A percentile compares a stretch with the other conserved stretches of the same genome.
These are phyloP conservation scores for Drosophila miranda DNA, from an alignment of 1,140 invertebrate genomes.

Conservation along the genomic window DNA sequence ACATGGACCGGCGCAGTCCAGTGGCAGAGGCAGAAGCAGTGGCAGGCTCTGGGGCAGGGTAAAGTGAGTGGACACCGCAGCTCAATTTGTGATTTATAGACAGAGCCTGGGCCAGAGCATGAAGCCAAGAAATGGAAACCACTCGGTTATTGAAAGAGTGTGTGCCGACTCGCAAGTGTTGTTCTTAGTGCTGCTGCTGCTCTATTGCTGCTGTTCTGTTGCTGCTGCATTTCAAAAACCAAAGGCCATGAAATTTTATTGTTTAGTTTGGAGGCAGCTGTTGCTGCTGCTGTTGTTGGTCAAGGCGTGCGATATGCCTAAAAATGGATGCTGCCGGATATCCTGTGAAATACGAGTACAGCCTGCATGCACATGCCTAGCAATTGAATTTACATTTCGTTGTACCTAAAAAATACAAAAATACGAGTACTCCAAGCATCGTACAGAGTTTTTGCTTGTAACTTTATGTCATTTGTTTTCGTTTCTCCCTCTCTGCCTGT, in stretches of 20 bases:
- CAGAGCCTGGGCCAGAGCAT: conserved; percentile 13
- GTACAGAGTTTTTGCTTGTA: conserved; percentile 56
- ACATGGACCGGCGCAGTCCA: too few species aligned
- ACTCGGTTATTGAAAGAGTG: conserved; percentile 28
- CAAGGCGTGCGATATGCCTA: conserved; percentile 69
- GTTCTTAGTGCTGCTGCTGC: conserved; percentile 23
- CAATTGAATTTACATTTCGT: conserved; percentile 79
- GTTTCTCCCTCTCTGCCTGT: conserved; percentile 16
- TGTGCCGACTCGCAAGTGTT: conserved; percentile 49
- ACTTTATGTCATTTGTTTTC: conserved; percentile 63
- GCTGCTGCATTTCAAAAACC: conserved; percentile 22
- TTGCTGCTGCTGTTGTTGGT: conserved; percentile 16
- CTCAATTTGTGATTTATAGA: conserved; percentile 77
- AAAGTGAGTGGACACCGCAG: conserved; percentile 44
- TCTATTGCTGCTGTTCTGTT: conserved; percentile 1
- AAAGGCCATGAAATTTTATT: conserved; percentile 66
- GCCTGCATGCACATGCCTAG: conserved; percentile 47
- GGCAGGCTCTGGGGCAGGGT: background rate
- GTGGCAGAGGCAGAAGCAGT: conserved; percentile 13
- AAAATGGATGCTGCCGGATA: conserved; percentile 71
- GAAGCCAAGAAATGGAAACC: conserved; percentile 12
- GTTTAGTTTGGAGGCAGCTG: conserved; percentile 56
- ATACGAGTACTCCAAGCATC: conserved; percentile 40
- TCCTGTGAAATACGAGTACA: conserved; percentile 53
- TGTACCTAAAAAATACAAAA: conserved; percentile 31